Base-by-base conservation (phyloP, 1,140 invertebrate species). In the Carposina sasakii region DNA sequence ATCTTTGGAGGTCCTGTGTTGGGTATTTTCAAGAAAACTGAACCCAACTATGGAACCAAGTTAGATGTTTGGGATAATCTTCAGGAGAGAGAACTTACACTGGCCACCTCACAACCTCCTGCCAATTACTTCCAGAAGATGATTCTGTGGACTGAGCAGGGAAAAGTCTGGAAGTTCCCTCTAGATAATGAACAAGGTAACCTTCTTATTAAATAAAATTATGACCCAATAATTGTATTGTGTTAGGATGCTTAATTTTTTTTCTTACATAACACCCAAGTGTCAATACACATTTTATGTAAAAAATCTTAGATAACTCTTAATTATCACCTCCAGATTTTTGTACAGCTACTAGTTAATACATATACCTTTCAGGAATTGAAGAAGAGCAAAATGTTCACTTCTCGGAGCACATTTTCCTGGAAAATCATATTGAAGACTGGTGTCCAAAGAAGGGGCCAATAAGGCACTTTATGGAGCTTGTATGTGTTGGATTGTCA, bases 121-220 rank as follows among this genome's bases (percentile, higher is more conserved):
- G 75, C 85, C 4, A 99, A 99, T 87, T 91, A 92, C 63, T 98
- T 96, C 76, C 91, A 96, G 82, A 95, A 99, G 86, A 93, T 98
- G 90, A 95, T 96, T 46, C 67, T 91, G 39, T 98, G 96, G 96
- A 99, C 98, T 0, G 90, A 98, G 40, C 90, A 97, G 77, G 96
- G 95, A 34, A 98, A 97, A 86, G 62, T 99, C 6, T 99, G 98
- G 98, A 91, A 93, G 43, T 99, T 98, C 78, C 98, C 98, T 9
- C 97, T 99, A 49, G 87, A 99, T 78, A 99, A 99, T 88, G 97
- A 99, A 86, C 92, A 95, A 89, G 97, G 95, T 95, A 85, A 20
- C 21, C n/a, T n/a, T n/a, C n/a, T n/a, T n/a, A n/a, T n/a, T n/a
- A n/a, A n/a, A n/a, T n/a, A n/a, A n/a, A n/a, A n/a, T n/a, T n/a